Conservation (phyloP, 2,113 vertebrate species). For the Pedionomus torquatus region DNA sequence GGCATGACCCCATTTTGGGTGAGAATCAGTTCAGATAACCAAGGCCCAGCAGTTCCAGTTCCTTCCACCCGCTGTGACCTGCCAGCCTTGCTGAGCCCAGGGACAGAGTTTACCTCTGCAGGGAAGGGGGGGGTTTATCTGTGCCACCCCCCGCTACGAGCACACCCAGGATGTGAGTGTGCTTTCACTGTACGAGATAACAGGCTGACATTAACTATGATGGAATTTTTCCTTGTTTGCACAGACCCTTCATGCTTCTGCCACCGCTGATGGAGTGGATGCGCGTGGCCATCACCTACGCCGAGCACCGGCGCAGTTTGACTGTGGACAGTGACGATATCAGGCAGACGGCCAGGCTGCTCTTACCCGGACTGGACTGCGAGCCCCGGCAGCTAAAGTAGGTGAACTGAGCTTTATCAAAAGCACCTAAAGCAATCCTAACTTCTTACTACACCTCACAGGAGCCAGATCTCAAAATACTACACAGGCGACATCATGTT, state of each 20-base stretch:
- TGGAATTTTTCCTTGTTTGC: background rate
- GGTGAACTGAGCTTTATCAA: background rate
- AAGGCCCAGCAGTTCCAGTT: background rate
- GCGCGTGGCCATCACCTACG: conserved; percentile 94
- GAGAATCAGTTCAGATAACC: background rate
- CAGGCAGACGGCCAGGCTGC: conserved; percentile 90
- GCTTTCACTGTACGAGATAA: background rate
- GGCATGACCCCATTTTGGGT: background rate
- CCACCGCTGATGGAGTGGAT: conserved; percentile 99
- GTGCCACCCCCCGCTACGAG: background rate
- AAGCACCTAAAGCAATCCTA: background rate
- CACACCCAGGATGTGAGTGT: fast-evolving
- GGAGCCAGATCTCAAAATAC: background rate
- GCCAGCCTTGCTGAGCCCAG: background rate
- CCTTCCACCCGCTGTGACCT: background rate
- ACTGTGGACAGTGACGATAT: conserved; percentile 95
- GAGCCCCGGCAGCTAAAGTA: conserved; percentile 96
- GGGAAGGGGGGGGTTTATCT: background rate
- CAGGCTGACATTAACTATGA: fast-evolving
- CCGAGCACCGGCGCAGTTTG: conserved; percentile 93
- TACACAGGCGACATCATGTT: fast-evolving
- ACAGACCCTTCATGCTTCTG: conserved; percentile 93
- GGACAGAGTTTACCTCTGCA: background rate
- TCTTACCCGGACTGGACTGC: conserved; percentile 94
- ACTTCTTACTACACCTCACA: fast-evolving